Percentiles rank a stretch among this genome's conserved stretches.
Conservation (phyloP, 2,797 vertebrate species). For the Spea hammondii region DNA sequence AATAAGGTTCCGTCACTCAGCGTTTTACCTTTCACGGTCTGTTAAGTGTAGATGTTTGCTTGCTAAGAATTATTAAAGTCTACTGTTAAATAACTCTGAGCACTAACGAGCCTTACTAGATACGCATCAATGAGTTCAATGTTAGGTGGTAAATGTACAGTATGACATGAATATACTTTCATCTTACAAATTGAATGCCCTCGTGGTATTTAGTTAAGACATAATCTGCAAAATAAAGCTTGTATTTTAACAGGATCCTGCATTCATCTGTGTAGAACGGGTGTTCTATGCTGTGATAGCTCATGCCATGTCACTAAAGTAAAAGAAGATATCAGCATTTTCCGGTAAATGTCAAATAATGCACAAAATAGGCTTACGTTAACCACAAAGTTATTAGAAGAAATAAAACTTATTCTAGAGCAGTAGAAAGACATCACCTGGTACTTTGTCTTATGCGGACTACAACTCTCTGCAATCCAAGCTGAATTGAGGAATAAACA, state of each 20-base stretch:
- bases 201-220: constrained; percentile 27
- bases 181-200: constrained; percentile 35
- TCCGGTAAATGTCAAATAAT: not conserved
- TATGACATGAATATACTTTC: constrained; percentile 39
- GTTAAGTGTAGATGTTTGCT: constrained; percentile 40
- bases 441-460: too few relatives aligned
- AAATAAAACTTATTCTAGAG: too few relatives aligned
- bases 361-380: not conserved
- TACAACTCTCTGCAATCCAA: too few relatives aligned
- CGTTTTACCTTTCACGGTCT: constrained; percentile 46
- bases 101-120: constrained; percentile 38
- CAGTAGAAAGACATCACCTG: too few relatives aligned
- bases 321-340: not conserved
- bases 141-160: constrained; percentile 37
- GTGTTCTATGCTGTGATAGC: too few relatives aligned
- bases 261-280: not conserved
- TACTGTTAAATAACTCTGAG: constrained; percentile 49
- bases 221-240: not conserved
- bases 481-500: too few relatives aligned
- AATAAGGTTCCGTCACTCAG: constrained; percentile 34
- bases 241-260: constrained; percentile 1
- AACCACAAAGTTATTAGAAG: too few relatives aligned
- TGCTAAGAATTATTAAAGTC: constrained; percentile 48
- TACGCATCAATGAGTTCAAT: constrained; percentile 25
- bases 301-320: too few relatives aligned